Evolutionary conservation across 2,888 invertebrate genomes (phyloP).

Genomic region (Spodoptera littoralis): DNA sequence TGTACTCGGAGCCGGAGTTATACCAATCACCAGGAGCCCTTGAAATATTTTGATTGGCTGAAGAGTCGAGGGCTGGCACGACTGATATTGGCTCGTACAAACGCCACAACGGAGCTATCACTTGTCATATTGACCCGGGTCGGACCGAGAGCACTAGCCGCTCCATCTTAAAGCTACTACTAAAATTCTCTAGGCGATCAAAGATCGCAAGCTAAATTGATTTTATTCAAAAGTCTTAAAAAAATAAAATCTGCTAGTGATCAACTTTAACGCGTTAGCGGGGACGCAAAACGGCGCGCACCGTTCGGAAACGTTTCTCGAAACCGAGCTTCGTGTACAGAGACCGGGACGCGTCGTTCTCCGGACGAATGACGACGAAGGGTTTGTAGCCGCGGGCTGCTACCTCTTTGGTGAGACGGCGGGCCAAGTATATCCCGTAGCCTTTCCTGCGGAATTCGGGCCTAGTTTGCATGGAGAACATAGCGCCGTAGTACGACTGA

Average conservation of each 20-base stretch:
- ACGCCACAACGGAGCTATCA: constrained; percentile 44
- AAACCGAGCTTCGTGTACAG: constrained; percentile 95
- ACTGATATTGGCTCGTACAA: constrained; percentile 32
- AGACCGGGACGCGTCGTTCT: constrained; percentile 95
- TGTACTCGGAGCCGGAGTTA: constrained; percentile 24
- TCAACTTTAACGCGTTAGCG: constrained; percentile 81
- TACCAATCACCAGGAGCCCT: constrained; percentile 26
- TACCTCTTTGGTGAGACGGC: constrained; percentile 90
- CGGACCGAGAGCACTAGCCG: constrained; percentile 84
- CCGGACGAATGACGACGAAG: constrained; percentile 95
- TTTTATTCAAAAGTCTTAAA: constrained; percentile 88
- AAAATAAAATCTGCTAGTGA: constrained; percentile 88
- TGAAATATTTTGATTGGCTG: not conserved
- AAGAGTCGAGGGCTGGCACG: not conserved
- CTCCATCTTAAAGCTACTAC: constrained; percentile 86
- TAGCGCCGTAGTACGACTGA: constrained; percentile 96
- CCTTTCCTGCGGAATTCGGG: constrained; percentile 93
- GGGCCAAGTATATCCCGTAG: constrained; percentile 93
- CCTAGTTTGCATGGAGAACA: constrained; percentile 97
- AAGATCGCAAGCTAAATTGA: constrained; percentile 87
- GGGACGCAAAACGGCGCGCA: constrained; percentile 92
- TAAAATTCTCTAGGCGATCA: constrained; percentile 86
- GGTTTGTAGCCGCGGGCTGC: constrained; percentile 93
- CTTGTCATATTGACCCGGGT: constrained; percentile 52
- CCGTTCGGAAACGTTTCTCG: constrained; percentile 93